These are phyloP conservation scores for Streptopelia turtur DNA, from an alignment of 2,797 vertebrate genomes.

Conservation along the genomic window DNA sequence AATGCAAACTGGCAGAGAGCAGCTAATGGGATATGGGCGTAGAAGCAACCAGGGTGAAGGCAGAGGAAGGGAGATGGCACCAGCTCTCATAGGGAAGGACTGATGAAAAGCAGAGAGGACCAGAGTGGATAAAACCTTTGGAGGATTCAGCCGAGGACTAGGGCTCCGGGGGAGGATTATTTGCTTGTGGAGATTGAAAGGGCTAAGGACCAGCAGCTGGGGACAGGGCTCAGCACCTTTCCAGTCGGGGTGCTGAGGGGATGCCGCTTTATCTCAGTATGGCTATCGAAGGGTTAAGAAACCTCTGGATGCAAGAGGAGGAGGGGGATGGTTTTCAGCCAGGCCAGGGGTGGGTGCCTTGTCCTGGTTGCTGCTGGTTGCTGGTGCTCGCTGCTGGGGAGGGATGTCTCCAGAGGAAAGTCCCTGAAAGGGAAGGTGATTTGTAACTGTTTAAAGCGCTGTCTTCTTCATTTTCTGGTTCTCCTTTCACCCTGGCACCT, in stretches of 20 bases:
- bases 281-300: neutral
- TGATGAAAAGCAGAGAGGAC: neutral
- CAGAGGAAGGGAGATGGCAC: neutral
- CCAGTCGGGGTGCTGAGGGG: neutral
- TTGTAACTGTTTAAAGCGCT: constrained; percentile 19
- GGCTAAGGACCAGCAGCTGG: neutral
- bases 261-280: neutral
- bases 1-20: constrained; percentile 3
- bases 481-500: constrained; percentile 17
- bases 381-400: neutral
- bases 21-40: neutral
- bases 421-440: constrained; percentile 34
- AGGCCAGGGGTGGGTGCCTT: neutral
- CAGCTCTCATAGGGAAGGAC: neutral
- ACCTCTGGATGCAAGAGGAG: neutral
- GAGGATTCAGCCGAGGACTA: neutral
- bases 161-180: neutral
- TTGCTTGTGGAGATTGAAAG: neutral
- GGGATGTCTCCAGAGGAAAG: neutral
- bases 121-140: neutral
- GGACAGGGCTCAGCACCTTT: neutral
- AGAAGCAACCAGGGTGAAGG: neutral
- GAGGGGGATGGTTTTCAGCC: neutral
- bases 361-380: rapidly evolving
- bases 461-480: constrained; percentile 42